Base-by-base conservation (phyloP, 2,888 invertebrate genomes). In the Machimus rusticus region DNA sequence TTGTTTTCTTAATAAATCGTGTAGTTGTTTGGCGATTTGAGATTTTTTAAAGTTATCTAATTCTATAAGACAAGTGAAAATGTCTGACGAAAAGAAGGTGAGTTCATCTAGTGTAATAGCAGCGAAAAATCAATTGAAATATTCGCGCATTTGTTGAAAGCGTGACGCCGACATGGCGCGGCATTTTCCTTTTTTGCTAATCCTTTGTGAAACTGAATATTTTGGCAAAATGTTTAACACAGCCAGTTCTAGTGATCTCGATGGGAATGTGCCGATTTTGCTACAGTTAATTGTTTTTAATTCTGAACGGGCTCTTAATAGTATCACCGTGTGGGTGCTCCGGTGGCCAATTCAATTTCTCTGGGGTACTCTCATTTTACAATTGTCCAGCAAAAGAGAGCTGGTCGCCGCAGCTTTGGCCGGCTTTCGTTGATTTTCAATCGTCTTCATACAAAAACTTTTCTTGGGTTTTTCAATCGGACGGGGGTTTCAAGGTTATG, bases 81-180 rank as follows among this genome's bases (percentile, higher is more conserved):
- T 86, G 86, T 79, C 86, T 78, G 86, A 86, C 28, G 86, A 86
- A 66, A 86, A 86, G 57, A 86, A 86, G 86, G 86, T 86, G 86
- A 86, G 86, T 78, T 66, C 31, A 39, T 12, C 14, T 34, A 39
- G 76, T 78, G 77, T 86, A 78, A 57, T 78, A 39, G 14, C 78
- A 86, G 57, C 23, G 39, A 2, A 86, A 86, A 37, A 16, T 39
- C 34, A 23, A 39, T 43, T 31, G 9, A 79, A 39, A 79, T 28
- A 43, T 66, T 86, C 23, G 34, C 39, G 55, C 55, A 57, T 78
- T 57, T 51, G 37, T 37, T 66, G 51, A 46, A 51, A 86, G 55
- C 55, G 57, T 86, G 78, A 86, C 86, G 86, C 86, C 86, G 86
- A 86, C 86, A 86, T 86, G 86, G 86, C 86, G 86, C 86, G 86